Evolutionary conservation across 2,888 invertebrate genomes (phyloP).

Genomic region (Cosmorhoe ocellata): DNA sequence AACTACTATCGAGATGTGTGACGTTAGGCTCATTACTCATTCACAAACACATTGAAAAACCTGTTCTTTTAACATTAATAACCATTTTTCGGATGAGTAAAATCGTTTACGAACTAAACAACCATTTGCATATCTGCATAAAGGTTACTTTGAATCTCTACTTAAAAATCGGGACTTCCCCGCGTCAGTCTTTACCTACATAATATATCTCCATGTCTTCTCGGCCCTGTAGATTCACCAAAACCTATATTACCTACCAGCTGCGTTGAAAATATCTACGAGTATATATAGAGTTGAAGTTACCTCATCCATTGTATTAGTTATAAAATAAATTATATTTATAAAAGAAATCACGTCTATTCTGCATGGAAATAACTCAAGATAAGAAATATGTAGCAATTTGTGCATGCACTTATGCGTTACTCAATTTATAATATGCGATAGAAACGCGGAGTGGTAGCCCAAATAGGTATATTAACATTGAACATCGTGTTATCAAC

Average conservation of each 20-base stretch:
- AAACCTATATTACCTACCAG: no score
- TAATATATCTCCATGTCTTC: no score
- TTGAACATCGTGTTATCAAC: slow-evolving; percentile 13
- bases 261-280: no score
- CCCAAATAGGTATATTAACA: slow-evolving; percentile 12
- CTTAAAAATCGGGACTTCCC: no score
- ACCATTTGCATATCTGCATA: no score
- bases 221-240: no score
- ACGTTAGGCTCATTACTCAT: slow-evolving; percentile 19
- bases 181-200: no score
- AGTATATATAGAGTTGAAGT: not conserved
- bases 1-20: slow-evolving; percentile 13
- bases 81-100: slow-evolving; percentile 6
- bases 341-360: slow-evolving; percentile 3
- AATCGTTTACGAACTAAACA: not conserved
- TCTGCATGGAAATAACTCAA: not conserved
- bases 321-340: not conserved
- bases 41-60: slow-evolving; percentile 14
- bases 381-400: slow-evolving; percentile 12
- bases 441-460: slow-evolving; percentile 13
- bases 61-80: slow-evolving; percentile 5
- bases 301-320: not conserved
- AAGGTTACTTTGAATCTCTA: no score
- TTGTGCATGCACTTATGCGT: not conserved
- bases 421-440: slow-evolving; percentile 6